Base-by-base conservation (phyloP, 2,888 invertebrate genomes). In the Epinotia brunnichana region DNA sequence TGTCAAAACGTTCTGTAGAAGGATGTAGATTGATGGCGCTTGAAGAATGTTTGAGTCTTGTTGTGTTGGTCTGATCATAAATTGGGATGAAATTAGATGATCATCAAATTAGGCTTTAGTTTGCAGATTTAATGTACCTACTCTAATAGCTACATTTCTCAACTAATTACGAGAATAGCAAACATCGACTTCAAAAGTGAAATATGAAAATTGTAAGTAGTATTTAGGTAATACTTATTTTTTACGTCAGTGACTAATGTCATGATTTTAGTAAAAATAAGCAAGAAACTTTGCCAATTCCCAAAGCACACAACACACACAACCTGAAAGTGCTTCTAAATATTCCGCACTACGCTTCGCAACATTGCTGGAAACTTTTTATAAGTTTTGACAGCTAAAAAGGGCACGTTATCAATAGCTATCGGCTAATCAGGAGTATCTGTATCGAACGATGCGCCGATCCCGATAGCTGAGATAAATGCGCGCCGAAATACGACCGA, bases 401-500 rank as follows among this genome's bases (percentile, higher is more conserved):
- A 51, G 56, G 13, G 29, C 39, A 51, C 57, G 57, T 69, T 69
- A 80, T 82, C 83, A 83, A 81, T 82, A 84, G 81, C 83, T 84
- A 86, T 86, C 85, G 79, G 87, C 86, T 89, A 90, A 91, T 91
- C 90, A 89, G 87, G 77, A 77, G 68, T 86, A 87, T 90, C 90
- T 82, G 87, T 85, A 85, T 83, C 82, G 81, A 78, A 83, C 86
- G 79, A 81, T 80, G 83, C 88, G 90, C 86, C 87, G 91, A 90
- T 89, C 64, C 51, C 70, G 89, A 89, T 89, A 87, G 86, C 84
- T 77, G 81, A 88, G 91, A 91, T 91, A 92, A 90, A 90, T 85
- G 86, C 83, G 77, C 77, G 83, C 92, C 92, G 87, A 92, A 92
- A 92, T 92, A 92, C 90, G 85, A 82, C 83, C 76, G 85, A 85